Evolutionary conservation across 2,113 vertebrate species (phyloP).

Genomic region (Gnathonemus echidnorhynchus): DNA sequence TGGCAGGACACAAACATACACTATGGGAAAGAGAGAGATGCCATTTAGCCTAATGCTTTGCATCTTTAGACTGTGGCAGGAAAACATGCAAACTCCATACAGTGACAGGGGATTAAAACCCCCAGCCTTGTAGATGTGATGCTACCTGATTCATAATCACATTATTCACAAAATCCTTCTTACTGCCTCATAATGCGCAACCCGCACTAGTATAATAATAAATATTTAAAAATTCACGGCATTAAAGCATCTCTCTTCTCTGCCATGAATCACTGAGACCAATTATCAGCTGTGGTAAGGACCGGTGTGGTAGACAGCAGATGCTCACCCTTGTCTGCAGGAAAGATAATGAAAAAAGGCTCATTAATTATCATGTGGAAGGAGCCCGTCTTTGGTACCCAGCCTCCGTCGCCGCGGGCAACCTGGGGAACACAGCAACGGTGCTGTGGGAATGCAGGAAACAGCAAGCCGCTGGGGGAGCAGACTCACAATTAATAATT

Average conservation of each 20-base stretch:
- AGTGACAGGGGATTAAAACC: background rate
- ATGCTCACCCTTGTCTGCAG: slow-evolving; percentile 1
- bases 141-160: background rate
- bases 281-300: background rate
- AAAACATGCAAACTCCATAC: background rate
- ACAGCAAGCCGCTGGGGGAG: slow-evolving; percentile 36
- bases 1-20: background rate
- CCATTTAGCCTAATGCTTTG: background rate
- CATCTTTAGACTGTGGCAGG: background rate
- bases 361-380: background rate
- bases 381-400: background rate
- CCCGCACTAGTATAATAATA: background rate
- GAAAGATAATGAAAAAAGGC: slow-evolving; percentile 2
- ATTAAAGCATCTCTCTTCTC: background rate
- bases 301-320: background rate
- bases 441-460: slow-evolving; percentile 27
- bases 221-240: background rate
- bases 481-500: slow-evolving; percentile 45
- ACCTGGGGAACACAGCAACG: slow-evolving; percentile 35
- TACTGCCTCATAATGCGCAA: background rate
- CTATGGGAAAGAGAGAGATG: background rate
- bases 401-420: slow-evolving; percentile 23
- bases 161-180: background rate
- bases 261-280: background rate
- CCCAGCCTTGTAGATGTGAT: background rate